Evolutionary conservation across 2,113 vertebrate species (phyloP), one percentile per base, ranked within the genome.

Genomic region (Megaceryle torquata): DNA sequence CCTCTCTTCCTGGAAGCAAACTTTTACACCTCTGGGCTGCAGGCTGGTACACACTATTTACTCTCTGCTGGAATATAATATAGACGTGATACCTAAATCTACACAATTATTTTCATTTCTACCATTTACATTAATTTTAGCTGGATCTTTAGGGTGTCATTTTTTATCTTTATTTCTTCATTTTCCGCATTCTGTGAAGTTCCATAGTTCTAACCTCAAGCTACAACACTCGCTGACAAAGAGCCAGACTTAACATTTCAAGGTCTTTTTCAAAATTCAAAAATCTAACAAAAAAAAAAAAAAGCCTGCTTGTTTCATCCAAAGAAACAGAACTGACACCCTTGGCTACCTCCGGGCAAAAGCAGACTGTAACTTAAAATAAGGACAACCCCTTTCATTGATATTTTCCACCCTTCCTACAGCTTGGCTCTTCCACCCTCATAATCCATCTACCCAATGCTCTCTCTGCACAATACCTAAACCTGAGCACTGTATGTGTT

Each of bases 171-270:
- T 72, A 74, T 63, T 89, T 91, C 83, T 92, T 79, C 86, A 82
- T 87, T 79, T 87, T 61, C 57, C 82, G 69, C 61, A 92, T 89
- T 54, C 91, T 87, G 65, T 86, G 74, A 91, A 84, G 86, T 57
- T 61, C 91, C 53, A 59, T 61, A 69, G 88, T 28, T 92, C 74
- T 89, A 96, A 97, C 91, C 88, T 91, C 86, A 92, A 96, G 81
- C 92, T 92, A 78, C 68, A 86, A 79, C 75, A 69, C 65, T 71
- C 8, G 1, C 69, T 93, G 89, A 94, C 87, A 86, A 92, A 95
- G 89, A 95, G 71, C 21, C 71, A 95, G 93, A 88, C 92, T 82
- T 91, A 44, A 76, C 65, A 82, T 92, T 87, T 87, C 94, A 87
- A 93, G 83, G 90, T 89, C 90, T 11, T 74, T 75, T 68, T 84